phyloP scores from a whole-genome alignment of 2,113 vertebrate genomes.

The Tetraodon nigroviridis region DNA sequence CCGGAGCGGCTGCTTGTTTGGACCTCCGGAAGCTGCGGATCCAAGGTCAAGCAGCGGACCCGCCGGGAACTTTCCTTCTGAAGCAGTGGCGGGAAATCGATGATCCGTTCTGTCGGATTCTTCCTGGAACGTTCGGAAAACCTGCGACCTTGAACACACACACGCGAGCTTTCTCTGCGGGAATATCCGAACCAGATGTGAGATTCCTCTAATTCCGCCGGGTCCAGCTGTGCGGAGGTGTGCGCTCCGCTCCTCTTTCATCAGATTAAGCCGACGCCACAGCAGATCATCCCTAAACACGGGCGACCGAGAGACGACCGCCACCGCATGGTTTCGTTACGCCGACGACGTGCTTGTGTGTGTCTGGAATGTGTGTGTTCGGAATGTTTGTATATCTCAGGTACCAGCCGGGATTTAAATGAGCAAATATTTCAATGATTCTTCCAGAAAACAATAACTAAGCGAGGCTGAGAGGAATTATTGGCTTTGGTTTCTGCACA shows the following conservation, averaged over 20 bases:
- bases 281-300: slow-evolving; percentile 35
- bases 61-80: neutral
- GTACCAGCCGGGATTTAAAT: too few species aligned
- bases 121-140: neutral
- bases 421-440: too few species aligned
- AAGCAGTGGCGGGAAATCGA: too few species aligned
- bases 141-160: slow-evolving; percentile 2
- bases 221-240: slow-evolving; percentile 23
- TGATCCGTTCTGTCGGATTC: neutral
- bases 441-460: too few species aligned
- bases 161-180: neutral
- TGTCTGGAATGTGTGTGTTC: too few species aligned
- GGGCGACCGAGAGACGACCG: slow-evolving; percentile 47
- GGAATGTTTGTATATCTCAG: too few species aligned
- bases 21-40: too few species aligned
- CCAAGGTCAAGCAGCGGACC: neutral
- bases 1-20: slow-evolving; percentile 5
- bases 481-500: neutral
- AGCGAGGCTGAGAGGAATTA: too few species aligned
- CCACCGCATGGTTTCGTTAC: slow-evolving; percentile 53
- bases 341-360: slow-evolving; percentile 1
- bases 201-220: slow-evolving; percentile 42
- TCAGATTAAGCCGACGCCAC: slow-evolving; percentile 32
- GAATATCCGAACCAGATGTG: slow-evolving; percentile 48
- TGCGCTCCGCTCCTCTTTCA: slow-evolving; percentile 36